Evolutionary conservation across 2,797 vertebrate genomes (phyloP).

Genomic region (Schizopygopsis pylzovi): DNA sequence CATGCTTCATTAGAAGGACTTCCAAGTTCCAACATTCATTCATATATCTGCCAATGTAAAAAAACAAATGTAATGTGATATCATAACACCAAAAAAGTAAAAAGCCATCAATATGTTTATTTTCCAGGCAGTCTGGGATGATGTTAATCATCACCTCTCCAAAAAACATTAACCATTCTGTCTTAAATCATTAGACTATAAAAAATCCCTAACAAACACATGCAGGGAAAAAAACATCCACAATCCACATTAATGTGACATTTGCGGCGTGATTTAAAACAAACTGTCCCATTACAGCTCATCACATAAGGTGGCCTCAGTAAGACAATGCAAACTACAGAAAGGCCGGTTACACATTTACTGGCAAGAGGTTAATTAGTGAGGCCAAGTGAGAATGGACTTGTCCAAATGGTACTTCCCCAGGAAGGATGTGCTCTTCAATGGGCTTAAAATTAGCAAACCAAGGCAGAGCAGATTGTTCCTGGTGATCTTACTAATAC

Average conservation of each 20-base stretch:
- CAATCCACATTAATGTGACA: constrained; percentile 38
- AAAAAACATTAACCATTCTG: constrained; percentile 40
- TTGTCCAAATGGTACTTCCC: constrained; percentile 57
- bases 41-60: background rate
- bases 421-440: constrained; percentile 48
- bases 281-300: constrained; percentile 57
- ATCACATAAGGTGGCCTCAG: constrained; percentile 45
- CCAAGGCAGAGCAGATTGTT: constrained; percentile 40
- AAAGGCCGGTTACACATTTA: constrained; percentile 55
- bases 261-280: constrained; percentile 53
- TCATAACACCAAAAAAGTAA: constrained; percentile 27
- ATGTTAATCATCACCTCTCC: background rate
- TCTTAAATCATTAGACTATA: constrained; percentile 46
- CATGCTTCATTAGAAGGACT: constrained; percentile 63
- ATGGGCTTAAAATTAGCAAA: constrained; percentile 62
- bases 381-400: constrained; percentile 51
- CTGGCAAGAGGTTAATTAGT: constrained; percentile 61
- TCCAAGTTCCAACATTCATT: constrained; percentile 4
- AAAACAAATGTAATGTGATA: background rate
- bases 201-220: constrained; percentile 3
- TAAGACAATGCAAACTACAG: constrained; percentile 53
- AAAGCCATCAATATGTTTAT: background rate
- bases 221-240: background rate
- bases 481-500: constrained; percentile 33
- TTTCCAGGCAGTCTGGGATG: constrained; percentile 11